Conservation (phyloP, 1,140 invertebrate genomes). For the Caligus rogercresseyi region DNA sequence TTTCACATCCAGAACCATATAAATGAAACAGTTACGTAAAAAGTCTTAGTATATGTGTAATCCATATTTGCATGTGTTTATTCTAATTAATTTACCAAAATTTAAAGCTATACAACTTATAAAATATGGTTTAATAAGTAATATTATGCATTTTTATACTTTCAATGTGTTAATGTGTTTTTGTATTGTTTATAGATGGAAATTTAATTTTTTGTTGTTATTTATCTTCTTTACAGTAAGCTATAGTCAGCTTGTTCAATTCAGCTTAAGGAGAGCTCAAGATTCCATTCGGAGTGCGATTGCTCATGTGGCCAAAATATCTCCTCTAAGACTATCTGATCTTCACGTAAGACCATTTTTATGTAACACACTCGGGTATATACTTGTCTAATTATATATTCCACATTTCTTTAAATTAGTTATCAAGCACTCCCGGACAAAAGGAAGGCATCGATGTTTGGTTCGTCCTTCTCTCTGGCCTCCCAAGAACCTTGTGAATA, state of each 20-base stretch:
- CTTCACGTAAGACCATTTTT: constrained; percentile 25
- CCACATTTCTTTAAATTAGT: constrained; percentile 5
- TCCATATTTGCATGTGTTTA: too few species aligned
- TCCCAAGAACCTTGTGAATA: constrained; percentile 13
- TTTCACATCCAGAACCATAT: too few species aligned
- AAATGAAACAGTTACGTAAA: too few species aligned
- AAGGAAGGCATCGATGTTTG: constrained; percentile 24
- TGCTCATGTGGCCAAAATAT: constrained; percentile 29
- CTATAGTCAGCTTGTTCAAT: constrained; percentile 24
- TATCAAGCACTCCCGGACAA: constrained; percentile 21
- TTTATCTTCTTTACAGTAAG: constrained; percentile 19
- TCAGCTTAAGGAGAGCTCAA: constrained; percentile 24
- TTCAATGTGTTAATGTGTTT: too few species aligned
- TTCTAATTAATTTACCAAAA: too few species aligned
- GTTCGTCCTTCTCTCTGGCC: constrained; percentile 25
- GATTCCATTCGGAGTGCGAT: constrained; percentile 29
- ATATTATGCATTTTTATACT: constrained; percentile 13
- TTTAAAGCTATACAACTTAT: neutral
- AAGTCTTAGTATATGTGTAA: too few species aligned
- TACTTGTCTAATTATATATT: neutral
- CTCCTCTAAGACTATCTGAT: constrained; percentile 28
- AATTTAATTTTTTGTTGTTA: too few species aligned
- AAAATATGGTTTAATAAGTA: neutral
- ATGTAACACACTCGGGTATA: constrained; percentile 1
- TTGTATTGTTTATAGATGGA: too few species aligned